A percentile compares a stretch with the other conserved stretches of the same genome.
phyloP scores from a whole-genome alignment of 2,113 vertebrate genomes.

The Otocyon megalotis region DNA sequence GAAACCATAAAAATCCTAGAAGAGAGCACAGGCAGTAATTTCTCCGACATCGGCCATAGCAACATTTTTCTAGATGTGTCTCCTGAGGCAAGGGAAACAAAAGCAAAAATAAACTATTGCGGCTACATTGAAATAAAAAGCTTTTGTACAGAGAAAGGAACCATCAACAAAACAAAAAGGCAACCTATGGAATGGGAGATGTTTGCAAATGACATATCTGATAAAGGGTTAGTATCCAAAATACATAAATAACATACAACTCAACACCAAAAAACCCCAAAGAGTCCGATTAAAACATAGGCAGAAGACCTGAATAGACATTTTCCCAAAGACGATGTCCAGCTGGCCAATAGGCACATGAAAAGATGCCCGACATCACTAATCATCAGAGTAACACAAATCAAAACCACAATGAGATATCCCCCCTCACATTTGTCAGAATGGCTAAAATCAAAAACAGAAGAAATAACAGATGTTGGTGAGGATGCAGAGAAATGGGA shows the following conservation, averaged over 20 bases:
- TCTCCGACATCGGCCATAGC: not conserved
- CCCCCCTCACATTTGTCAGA: not conserved
- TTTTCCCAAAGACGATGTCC: not conserved
- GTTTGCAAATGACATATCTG: not conserved
- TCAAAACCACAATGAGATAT: not conserved
- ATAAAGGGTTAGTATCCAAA: not conserved
- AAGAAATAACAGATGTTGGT: not conserved
- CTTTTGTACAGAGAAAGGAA: not conserved
- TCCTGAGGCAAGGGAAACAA: not conserved
- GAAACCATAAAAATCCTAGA: not conserved
- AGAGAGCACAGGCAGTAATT: not conserved
- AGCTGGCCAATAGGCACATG: not conserved
- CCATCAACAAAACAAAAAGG: not conserved
- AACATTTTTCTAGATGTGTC: not conserved
- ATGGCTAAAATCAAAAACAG: not conserved
- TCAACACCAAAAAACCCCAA: not conserved
- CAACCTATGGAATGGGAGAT: not conserved
- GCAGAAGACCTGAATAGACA: not conserved
- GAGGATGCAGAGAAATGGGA: not conserved
- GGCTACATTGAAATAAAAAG: not conserved
- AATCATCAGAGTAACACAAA: not conserved
- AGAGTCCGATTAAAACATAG: not conserved
- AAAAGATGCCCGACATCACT: not conserved
- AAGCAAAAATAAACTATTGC: not conserved
- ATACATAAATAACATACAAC: not conserved